Base-by-base conservation (phyloP, 2,797 vertebrate genomes). In the Diplodus puntazzo region DNA sequence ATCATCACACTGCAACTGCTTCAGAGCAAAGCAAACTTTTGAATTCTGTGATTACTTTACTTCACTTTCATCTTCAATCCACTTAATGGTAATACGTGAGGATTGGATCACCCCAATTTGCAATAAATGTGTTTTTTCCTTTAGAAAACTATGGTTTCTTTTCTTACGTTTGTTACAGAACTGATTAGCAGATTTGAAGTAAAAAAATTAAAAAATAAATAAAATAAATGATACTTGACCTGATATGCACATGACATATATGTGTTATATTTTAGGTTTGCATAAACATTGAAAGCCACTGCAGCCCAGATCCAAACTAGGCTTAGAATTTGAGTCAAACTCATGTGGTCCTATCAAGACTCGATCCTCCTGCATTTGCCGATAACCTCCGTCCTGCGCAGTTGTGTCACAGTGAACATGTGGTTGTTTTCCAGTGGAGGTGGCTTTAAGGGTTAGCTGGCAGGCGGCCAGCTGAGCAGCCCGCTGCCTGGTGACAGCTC, bases 371-470 rank as follows among this genome's bases (percentile, higher is more conserved):
- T 60, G 42, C 54, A 18, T 39, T 3, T 14, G 21, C 18, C 67
- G 1, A 0, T 53, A 65, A 34, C 57, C 69, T 67, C 61, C 61
- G n/a, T 27, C 66, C 39, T 42, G n/a, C 11, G 58, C 58, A 18
- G 73, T 2, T 17, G 34, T 53, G 55, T 27, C 13, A 10, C 14
- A 11, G 11, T 16, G 11, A 71, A 63, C 58, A 17, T 18, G 2
- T 46, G 69, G 5, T 25, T 71, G 73, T 73, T 54, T 61, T 34
- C 25, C 3, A 9, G 23, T 59, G 27, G 34, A 25, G 82, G 75
- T 42, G 53, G 17, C 53, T 52, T 61, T 27, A 39, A 74, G 57
- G 69, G 46, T 60, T 52, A 49, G 23, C 62, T 74, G 82, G 77
- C 70, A 3, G 5, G 60, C 79, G 46, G 79, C 68, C 81, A 67